Evolutionary conservation across 1,140 invertebrate species (phyloP), one percentile per base, ranked within the genome.

Genomic region (Papilio aristodemus): DNA sequence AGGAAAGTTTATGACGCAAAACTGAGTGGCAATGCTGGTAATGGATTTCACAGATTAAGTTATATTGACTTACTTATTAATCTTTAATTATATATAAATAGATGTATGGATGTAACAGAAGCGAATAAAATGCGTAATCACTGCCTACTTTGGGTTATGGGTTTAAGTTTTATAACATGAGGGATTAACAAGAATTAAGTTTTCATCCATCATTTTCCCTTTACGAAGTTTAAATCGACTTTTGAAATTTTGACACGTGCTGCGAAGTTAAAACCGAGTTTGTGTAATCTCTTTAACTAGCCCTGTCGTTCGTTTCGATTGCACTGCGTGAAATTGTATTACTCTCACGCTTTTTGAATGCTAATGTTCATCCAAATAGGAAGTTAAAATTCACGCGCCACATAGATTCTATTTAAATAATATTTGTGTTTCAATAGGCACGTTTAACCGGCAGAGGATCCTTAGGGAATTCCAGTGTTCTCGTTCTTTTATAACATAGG

Each of bases 271-370:
- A 50, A 50, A 50, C 46, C 46, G 46, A 50, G 17, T 50, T 50
- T 50, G 19, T 17, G 9, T 50, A 50, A 50, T 50, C 46, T 22
- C n/a, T 50, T 50, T 50, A 50, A 50, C 46, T 9, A 9, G 46
- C 19, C 14, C 19, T 32, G 2, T 9, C 19, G 46, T 50, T 10
- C 46, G 46, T 50, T 50, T 50, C 46, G 46, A 50, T 50, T 50
- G 46, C 46, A 50, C 46, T 50, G 19, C 46, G 46, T 50, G 19
- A 50, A 50, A 50, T 50, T 50, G 17, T 50, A 50, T 50, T 22
- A 50, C 46, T 14, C 10, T 50, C 46, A 17, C 46, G 46, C 46
- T 50, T 50, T 50, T 50, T 50, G 46, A 50, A 50, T 50, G 46
- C 22, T 50, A 50, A 50, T 22, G 17, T 11, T 0, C 11, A 50